Conservation (phyloP, 2,113 vertebrate genomes). For the Herpailurus yagouaroundi region DNA sequence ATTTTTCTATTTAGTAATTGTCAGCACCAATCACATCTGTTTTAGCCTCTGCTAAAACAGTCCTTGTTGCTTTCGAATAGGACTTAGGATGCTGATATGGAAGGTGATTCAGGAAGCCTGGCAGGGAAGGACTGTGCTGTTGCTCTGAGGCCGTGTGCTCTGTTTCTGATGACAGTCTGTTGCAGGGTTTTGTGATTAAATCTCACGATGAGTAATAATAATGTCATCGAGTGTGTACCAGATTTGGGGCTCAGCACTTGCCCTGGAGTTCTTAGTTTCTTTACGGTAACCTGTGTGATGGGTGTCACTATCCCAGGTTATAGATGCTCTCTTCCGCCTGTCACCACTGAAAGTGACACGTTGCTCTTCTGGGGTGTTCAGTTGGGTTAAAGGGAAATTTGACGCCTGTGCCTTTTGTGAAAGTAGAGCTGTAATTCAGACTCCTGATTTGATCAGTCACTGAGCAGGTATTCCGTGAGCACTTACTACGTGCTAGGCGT, state of each 20-base stretch:
- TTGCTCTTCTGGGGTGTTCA: neutral
- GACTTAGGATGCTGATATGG: neutral
- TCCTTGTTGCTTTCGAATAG: neutral
- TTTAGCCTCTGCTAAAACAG: neutral
- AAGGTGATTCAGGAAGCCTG: neutral
- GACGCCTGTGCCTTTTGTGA: neutral
- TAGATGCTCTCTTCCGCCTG: neutral
- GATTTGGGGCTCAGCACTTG: neutral
- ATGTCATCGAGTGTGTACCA: accelerated
- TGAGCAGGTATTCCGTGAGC: neutral
- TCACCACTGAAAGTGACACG: neutral
- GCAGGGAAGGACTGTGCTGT: neutral
- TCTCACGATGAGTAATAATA: neutral
- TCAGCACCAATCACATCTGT: neutral
- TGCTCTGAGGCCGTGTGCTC: neutral
- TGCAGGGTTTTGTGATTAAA: neutral
- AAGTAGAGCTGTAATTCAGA: neutral
- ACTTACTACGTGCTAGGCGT: neutral
- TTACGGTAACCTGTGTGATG: neutral
- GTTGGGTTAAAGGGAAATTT: neutral
- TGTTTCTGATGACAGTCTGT: neutral
- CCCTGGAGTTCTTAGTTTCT: neutral
- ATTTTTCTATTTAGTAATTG: neutral
- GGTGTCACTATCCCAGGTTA: accelerated
- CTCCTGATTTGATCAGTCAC: neutral